These are phyloP conservation scores for Philaethria dido DNA, from an alignment of 2,888 invertebrate species.

Conservation along the genomic window DNA sequence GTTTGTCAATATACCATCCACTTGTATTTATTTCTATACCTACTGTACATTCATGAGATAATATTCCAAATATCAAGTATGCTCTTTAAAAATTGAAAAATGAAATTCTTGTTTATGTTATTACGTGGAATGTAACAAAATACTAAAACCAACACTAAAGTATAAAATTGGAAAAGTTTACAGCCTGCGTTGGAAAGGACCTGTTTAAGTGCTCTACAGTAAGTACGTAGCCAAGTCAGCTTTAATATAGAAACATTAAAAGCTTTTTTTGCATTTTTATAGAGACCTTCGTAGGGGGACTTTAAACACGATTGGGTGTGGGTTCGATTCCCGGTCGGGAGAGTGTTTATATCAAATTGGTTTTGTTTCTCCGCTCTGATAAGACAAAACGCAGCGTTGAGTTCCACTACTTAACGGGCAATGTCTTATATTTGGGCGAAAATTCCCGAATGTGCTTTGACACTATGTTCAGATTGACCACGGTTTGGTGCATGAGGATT, in stretches of 20 bases:
- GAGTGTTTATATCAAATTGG: too few species aligned
- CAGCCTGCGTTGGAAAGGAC: conserved; percentile 23
- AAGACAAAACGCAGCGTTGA: too few species aligned
- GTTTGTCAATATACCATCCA: too few species aligned
- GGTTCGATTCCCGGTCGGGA: conserved; percentile 4
- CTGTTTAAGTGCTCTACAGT: conserved; percentile 26
- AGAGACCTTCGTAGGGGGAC: too few species aligned
- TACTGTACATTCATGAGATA: too few species aligned
- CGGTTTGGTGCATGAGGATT: too few species aligned
- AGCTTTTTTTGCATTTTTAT: conserved; percentile 4
- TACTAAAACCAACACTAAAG: conserved; percentile 22
- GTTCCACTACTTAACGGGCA: too few species aligned
- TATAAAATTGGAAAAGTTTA: conserved; percentile 38
- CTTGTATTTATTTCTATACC: too few species aligned
- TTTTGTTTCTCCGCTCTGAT: too few species aligned
- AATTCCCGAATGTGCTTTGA: too few species aligned
- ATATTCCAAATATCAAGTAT: background rate
- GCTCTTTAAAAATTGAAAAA: background rate
- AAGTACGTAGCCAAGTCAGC: background rate
- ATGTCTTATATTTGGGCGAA: too few species aligned
- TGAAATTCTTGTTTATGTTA: conserved; percentile 4
- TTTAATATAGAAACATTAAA: conserved; percentile 14
- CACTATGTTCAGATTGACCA: too few species aligned
- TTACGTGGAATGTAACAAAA: conserved; percentile 3
- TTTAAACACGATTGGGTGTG: background rate